These are phyloP conservation scores for Sigmodon hispidus DNA, from an alignment of 2,113 vertebrate species.

Conservation along the genomic window DNA sequence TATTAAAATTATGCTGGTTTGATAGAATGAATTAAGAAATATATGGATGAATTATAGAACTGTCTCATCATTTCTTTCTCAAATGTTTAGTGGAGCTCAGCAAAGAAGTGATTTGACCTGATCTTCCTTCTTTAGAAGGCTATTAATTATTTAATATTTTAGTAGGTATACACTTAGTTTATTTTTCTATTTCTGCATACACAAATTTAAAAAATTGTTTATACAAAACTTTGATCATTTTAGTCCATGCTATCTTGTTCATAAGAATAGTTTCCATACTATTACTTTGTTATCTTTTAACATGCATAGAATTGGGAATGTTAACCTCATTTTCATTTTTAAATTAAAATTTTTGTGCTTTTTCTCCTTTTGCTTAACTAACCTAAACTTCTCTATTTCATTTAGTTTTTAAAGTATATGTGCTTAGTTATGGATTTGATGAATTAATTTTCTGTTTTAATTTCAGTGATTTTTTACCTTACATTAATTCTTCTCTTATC, in stretches of 20 bases:
- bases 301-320: background rate
- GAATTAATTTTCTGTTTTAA: background rate
- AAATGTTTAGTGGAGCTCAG: background rate
- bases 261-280: too few relatives aligned
- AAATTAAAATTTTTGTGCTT: background rate
- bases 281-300: background rate
- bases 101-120: background rate
- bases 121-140: background rate
- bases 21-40: background rate
- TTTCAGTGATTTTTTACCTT: background rate
- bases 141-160: background rate
- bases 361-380: background rate
- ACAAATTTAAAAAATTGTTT: background rate
- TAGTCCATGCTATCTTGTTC: background rate
- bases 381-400: background rate
- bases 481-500: background rate
- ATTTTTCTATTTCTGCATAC: background rate
- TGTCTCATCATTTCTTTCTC: background rate
- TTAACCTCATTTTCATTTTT: background rate
- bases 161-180: background rate
- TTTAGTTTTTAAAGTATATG: background rate
- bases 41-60: background rate
- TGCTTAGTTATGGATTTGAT: background rate
- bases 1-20: background rate
- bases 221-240: background rate